These are phyloP conservation scores for Oryzias curvinotus DNA, from an alignment of 2,113 vertebrate genomes.

Conservation along the genomic window DNA sequence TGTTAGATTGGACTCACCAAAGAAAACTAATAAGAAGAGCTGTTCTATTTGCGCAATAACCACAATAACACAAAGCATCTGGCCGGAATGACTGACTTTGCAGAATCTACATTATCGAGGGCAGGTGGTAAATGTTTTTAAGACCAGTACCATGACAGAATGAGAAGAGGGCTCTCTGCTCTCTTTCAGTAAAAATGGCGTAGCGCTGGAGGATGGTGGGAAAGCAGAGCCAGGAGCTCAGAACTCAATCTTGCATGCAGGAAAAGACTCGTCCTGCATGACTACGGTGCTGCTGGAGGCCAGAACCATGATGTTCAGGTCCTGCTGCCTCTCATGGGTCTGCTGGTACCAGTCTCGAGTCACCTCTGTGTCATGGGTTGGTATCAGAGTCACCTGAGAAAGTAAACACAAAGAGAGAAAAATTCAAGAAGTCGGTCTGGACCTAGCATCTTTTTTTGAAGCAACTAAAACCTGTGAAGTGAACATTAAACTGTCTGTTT, in stretches of 20 bases:
- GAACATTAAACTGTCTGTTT: too few species aligned
- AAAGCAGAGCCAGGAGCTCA: conserved; percentile 66
- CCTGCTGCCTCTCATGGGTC: conserved; percentile 95
- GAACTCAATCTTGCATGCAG: conserved; percentile 99
- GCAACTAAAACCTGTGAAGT: too few species aligned
- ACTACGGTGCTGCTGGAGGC: conserved; percentile 99
- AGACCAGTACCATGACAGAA: conserved; percentile 34
- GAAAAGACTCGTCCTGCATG: conserved; percentile 99
- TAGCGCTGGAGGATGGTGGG: not conserved
- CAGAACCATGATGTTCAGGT: conserved; percentile 96
- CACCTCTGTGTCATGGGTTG: conserved; percentile 96
- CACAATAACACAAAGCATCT: conserved; percentile 35
- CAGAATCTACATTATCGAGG: conserved; percentile 33
- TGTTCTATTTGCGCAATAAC: conserved; percentile 15
- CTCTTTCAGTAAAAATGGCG: not conserved
- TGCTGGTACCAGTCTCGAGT: conserved; percentile 98
- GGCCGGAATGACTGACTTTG: conserved; percentile 33
- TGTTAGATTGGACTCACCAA: conserved; percentile 1
- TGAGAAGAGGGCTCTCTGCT: conserved; percentile 27
- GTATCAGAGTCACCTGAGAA: conserved; percentile 92
- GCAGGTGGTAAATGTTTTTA: conserved; percentile 36
- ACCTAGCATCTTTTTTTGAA: too few species aligned
- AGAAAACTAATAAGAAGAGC: conserved; percentile 16
- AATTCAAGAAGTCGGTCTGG: too few species aligned
- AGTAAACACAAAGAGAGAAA: not conserved